phyloP scores from a whole-genome alignment of 2,797 vertebrate species.

The Chelmon rostratus region DNA sequence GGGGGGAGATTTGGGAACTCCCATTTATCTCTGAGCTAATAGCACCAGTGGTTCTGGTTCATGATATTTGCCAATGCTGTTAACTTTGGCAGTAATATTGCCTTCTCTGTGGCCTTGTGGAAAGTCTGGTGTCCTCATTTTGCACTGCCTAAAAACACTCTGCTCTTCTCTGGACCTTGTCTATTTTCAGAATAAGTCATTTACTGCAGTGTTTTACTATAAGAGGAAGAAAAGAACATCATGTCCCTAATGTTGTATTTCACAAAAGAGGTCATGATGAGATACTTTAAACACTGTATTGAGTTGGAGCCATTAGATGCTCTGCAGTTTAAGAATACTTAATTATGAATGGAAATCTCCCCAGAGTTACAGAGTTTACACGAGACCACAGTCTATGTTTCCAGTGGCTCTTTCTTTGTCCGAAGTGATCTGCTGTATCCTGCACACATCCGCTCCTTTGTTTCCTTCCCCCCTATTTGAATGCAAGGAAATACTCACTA shows the following conservation, averaged over 20 bases:
- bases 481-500: conserved; percentile 84
- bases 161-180: conserved; percentile 29
- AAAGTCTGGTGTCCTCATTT: conserved; percentile 37
- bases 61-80: neutral
- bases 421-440: conserved; percentile 72
- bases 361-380: conserved; percentile 51
- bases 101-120: conserved; percentile 21
- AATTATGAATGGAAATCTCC: conserved; percentile 69
- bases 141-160: conserved; percentile 21
- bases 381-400: conserved; percentile 59
- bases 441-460: conserved; percentile 73
- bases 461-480: conserved; percentile 84
- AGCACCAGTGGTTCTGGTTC: neutral
- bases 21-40: neutral
- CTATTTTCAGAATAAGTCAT: conserved; percentile 38
- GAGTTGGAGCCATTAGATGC: conserved; percentile 27
- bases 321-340: conserved; percentile 36
- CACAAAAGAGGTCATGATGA: conserved; percentile 41
- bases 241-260: conserved; percentile 20
- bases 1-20: neutral
- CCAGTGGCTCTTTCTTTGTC: conserved; percentile 73
- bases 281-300: conserved; percentile 45
- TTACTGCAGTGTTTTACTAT: conserved; percentile 36
- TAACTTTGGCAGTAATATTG: conserved; percentile 12
- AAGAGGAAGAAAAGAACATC: conserved; percentile 13